Conservation (phyloP, 2,888 invertebrate species). For the Carpatolechia fugitivella region DNA sequence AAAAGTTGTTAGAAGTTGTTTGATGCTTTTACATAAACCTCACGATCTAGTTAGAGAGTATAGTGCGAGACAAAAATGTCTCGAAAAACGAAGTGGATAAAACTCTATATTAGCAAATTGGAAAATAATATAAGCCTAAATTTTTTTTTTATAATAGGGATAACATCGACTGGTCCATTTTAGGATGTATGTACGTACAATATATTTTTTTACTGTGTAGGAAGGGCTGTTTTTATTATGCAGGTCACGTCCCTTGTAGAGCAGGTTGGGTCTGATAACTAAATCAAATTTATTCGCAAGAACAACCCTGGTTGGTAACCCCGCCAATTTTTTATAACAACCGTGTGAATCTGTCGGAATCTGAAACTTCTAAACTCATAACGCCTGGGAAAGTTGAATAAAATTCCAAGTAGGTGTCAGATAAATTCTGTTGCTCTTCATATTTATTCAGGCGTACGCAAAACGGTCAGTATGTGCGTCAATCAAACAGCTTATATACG, state of each 20-base stretch:
- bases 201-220: background rate
- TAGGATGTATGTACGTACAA: too few relatives aligned
- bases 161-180: too few relatives aligned
- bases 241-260: slow-evolving; percentile 52
- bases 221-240: slow-evolving; percentile 43
- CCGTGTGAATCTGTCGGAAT: slow-evolving; percentile 7
- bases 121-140: too few relatives aligned
- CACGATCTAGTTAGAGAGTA: too few relatives aligned
- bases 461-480: background rate
- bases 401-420: background rate
- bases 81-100: too few relatives aligned
- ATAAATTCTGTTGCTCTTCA: background rate
- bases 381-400: background rate
- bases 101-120: too few relatives aligned
- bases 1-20: too few relatives aligned
- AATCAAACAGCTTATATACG: too few relatives aligned
- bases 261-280: slow-evolving; percentile 58
- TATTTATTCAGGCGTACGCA: background rate
- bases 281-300: slow-evolving; percentile 62
- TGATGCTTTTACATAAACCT: too few relatives aligned
- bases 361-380: background rate
- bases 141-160: too few relatives aligned
- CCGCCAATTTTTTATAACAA: slow-evolving; percentile 15
- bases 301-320: slow-evolving; percentile 29
- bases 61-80: too few relatives aligned